Evolutionary conservation across 2,888 invertebrate species (phyloP).

Genomic region (Troides aeacus): DNA sequence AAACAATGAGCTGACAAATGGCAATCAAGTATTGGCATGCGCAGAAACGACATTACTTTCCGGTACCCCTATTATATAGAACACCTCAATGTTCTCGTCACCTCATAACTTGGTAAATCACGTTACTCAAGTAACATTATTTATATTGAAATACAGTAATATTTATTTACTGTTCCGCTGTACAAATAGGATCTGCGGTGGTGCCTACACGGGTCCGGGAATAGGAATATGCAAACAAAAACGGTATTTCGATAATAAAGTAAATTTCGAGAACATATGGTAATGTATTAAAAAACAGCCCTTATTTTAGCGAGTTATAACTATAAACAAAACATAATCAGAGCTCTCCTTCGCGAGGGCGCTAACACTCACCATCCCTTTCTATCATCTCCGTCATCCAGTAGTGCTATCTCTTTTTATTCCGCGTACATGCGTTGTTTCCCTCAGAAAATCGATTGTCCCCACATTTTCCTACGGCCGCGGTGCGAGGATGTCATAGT

Average conservation of each 20-base stretch:
- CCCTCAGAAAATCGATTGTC: constrained; percentile 51
- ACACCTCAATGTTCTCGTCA: too few relatives aligned
- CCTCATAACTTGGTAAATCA: too few relatives aligned
- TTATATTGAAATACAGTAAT: too few relatives aligned
- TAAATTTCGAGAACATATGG: constrained; percentile 36
- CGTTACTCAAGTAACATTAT: too few relatives aligned
- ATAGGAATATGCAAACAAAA: too few relatives aligned
- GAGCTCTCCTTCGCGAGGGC: constrained; percentile 33
- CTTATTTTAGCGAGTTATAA: constrained; percentile 48
- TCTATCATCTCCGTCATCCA: constrained; percentile 30
- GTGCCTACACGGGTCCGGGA: too few relatives aligned
- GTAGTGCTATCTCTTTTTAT: constrained; percentile 33
- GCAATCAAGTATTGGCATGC: too few relatives aligned
- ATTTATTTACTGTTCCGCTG: too few relatives aligned
- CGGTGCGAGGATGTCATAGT: constrained; percentile 5
- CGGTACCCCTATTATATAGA: too few relatives aligned
- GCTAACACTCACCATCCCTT: constrained; percentile 32
- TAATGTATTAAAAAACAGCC: constrained; percentile 42
- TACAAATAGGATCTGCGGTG: too few relatives aligned
- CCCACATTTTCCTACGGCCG: constrained; percentile 38
- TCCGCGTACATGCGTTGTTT: constrained; percentile 29
- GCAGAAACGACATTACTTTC: too few relatives aligned
- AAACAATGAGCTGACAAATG: too few relatives aligned
- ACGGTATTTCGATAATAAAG: not conserved
- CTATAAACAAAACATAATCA: constrained; percentile 35